Conservation (phyloP, 2,888 invertebrate species). For the Siphlonurus alternatus region DNA sequence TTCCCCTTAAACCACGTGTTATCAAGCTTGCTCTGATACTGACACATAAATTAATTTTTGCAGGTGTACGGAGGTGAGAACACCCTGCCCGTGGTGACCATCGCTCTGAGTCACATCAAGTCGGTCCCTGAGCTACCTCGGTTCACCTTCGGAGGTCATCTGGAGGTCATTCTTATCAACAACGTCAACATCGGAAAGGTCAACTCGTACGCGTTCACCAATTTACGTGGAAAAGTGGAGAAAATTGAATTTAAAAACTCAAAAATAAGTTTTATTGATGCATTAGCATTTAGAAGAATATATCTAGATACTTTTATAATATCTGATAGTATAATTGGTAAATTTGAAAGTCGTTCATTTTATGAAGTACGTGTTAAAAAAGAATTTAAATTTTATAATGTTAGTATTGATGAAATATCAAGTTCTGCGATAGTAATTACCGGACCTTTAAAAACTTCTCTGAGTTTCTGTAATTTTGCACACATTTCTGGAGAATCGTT, state of each 20-base stretch:
- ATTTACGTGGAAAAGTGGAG: slow-evolving; percentile 4
- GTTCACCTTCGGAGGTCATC: slow-evolving; percentile 3
- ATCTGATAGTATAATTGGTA: background rate
- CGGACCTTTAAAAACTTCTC: slow-evolving; percentile 40
- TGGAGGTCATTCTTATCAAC: background rate
- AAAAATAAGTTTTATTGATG: slow-evolving; percentile 2
- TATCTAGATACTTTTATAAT: background rate
- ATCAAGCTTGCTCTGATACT: too few relatives aligned
- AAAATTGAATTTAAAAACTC: background rate
- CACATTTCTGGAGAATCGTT: slow-evolving; percentile 48
- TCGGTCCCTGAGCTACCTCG: slow-evolving; percentile 3
- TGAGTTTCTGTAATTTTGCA: slow-evolving; percentile 39
- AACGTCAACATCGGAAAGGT: slow-evolving; percentile 4
- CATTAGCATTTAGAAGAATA: slow-evolving; percentile 6
- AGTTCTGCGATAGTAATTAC: slow-evolving; percentile 52
- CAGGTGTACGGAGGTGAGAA: background rate
- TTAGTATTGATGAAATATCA: slow-evolving; percentile 41
- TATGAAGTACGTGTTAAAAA: background rate
- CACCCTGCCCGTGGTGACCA: background rate
- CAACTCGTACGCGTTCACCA: slow-evolving; percentile 5
- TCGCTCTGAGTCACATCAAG: background rate
- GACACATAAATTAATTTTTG: too few relatives aligned
- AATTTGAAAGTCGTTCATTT: slow-evolving; percentile 1
- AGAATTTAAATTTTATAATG: slow-evolving; percentile 38
- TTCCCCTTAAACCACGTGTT: too few relatives aligned